A percentile compares a stretch with the other conserved stretches of the same genome.
Evolutionary conservation across 2,113 vertebrate genomes (phyloP).

Genomic region (Picathartes gymnocephalus): DNA sequence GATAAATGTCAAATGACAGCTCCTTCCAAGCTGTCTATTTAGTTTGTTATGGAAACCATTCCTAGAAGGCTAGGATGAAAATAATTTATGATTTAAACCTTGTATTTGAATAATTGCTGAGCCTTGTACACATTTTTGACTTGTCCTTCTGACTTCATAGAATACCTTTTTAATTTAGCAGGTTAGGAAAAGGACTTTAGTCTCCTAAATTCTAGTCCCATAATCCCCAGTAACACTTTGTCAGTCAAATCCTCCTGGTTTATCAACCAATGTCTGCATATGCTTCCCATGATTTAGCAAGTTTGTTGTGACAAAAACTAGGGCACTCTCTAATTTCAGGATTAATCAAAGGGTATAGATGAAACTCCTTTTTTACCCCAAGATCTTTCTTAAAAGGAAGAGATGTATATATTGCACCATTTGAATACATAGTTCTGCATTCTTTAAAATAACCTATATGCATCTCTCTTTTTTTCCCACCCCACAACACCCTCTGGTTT

Average conservation of each 20-base stretch:
- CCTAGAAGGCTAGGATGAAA: neutral
- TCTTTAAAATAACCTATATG: neutral
- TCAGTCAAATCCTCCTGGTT: neutral
- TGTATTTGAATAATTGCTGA: neutral
- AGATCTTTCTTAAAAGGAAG: neutral
- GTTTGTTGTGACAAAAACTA: neutral
- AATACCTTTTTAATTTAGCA: neutral
- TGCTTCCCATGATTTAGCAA: neutral
- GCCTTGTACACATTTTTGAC: neutral
- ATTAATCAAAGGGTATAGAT: neutral
- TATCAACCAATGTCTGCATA: neutral
- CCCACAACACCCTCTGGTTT: neutral
- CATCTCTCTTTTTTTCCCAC: neutral
- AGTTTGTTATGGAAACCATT: neutral
- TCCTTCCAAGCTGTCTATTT: neutral
- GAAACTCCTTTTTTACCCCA: neutral
- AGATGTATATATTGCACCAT: neutral
- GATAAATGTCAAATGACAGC: neutral
- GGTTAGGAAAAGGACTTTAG: neutral
- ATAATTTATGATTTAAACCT: neutral
- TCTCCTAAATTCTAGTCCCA: neutral
- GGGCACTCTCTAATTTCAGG: neutral
- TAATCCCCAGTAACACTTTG: neutral
- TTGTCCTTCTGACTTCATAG: neutral
- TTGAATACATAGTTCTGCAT: neutral